Evolutionary conservation across 1,140 invertebrate genomes (phyloP), one percentile per base, ranked within the genome.

Genomic region (Pogonomyrmex barbatus): DNA sequence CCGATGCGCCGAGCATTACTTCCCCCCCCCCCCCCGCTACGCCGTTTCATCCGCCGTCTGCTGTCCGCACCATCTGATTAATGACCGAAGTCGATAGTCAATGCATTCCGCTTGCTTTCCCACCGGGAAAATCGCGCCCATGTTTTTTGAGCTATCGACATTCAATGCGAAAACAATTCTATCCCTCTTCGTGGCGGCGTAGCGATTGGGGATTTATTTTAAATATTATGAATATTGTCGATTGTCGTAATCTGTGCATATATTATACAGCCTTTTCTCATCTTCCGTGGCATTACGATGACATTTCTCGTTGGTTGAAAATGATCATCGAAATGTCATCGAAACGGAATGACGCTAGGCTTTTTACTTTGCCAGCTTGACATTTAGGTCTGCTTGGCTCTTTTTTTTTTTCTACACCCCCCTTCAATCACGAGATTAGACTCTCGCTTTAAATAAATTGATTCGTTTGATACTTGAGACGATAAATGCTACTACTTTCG

Each of bases 1-100:
- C 24, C 62, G 50, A n/a, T 45, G 52, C 63, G 30, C 12, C 47
- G 56, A 68, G 67, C 47, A 70, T 39, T 24, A 17, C 54, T 24
- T 0, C 73, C 36, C 33, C 1, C 33, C 2, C 36, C 39, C 33
- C 60, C 30, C n/a, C 6, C 45, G 42, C 70, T 52, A 14, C n/a
- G 17, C 54, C 24, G 14, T 47, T 62, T 33, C 56, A 62, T 70
- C 50, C 60, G 58, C 62, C 88, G 79, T 84, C 56, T 63, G 87
- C 77, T 50, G 52, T 82, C 84, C 52, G 47, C 62, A 9, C 24
- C 65, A 9, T 12, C 30, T 89, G 88, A 89, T 87, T 89, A 89
- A 89, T 89, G 70, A 45, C 6, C 79, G 42, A 60, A 58, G 14
- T 76, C 82, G 36, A 2, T 17, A 42, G 33, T 30, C 30, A 36